phyloP scores from a whole-genome alignment of 2,888 invertebrate genomes.

The Chloroclystis v-ata region DNA sequence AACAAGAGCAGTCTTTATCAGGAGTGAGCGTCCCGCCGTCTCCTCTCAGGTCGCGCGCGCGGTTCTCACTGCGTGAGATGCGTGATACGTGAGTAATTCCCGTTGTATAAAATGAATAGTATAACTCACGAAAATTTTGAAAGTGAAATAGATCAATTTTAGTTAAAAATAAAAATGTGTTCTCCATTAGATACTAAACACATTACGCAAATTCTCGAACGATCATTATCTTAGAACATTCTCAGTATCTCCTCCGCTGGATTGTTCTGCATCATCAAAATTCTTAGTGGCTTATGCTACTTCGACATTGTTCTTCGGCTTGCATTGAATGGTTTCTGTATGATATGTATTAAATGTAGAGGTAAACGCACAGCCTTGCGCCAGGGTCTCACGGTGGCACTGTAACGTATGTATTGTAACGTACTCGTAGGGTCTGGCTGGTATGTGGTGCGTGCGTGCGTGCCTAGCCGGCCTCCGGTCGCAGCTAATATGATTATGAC shows the following conservation, averaged over 20 bases:
- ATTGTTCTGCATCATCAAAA: not conserved
- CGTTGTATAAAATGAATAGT: too few species aligned
- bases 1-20: too few species aligned
- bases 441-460: slow-evolving; percentile 50
- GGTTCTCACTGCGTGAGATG: too few species aligned
- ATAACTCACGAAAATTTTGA: too few species aligned
- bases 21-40: too few species aligned
- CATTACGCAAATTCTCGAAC: slow-evolving; percentile 8
- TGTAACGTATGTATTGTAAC: slow-evolving; percentile 34
- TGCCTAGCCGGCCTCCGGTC: slow-evolving; percentile 66
- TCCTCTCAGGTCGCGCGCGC: too few species aligned
- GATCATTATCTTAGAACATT: slow-evolving; percentile 6
- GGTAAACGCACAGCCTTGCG: not conserved
- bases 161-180: too few species aligned
- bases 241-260: not conserved
- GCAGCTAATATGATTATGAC: slow-evolving; percentile 77
- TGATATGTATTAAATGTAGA: slow-evolving; percentile 2
- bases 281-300: not conserved
- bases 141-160: too few species aligned
- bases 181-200: too few species aligned
- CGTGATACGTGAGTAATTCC: too few species aligned
- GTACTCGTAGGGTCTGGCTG: slow-evolving; percentile 3
- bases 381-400: slow-evolving; percentile 19
- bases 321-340: not conserved
- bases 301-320: not conserved